Evolutionary conservation across 2,888 invertebrate species (phyloP), one percentile per base, ranked within the genome.

Genomic region (Salticus scenicus): DNA sequence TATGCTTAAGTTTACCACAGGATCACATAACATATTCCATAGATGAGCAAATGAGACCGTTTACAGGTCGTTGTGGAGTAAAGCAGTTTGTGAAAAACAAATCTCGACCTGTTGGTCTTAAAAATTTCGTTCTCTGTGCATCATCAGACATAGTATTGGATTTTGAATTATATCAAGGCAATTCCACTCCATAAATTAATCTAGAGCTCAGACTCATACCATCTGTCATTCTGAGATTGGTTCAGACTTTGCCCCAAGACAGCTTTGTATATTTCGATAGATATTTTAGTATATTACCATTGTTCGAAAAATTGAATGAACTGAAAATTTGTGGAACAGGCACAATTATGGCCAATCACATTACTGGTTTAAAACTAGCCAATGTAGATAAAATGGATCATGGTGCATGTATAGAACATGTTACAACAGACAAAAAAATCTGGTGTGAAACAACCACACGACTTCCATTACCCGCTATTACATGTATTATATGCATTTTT

Each of bases 51-150:
- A 74, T 37, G 37, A 74, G 63, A 8, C 64, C 64, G 1, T 64
- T 74, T 27, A 64, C 64, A 24, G 33, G 37, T 37, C 37, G 37
- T 63, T 63, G 37, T 31, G 1, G 10, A 33, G 0, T 74, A n/a
- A 74, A 64, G 24, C 64, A 74, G 30, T 74, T 24, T 64, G 74
- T 74, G 7, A 74, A 70, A 70, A 70, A 70, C 28, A 74, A 74
- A 41, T 37, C 64, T 24, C 8, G 74, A 33, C 57, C 74, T 74
- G 74, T 24, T 24, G 74, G 64, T 14, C n/a, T 74, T 2, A 74
- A 74, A 33, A 63, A 74, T 27, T 74, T 74, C 17, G 37, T 64
- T 63, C 41, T 64, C 1, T 27, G 28, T 28, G 14, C 64, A 24
- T 74, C 74, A 27, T 0, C 27, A n/a, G n/a, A n/a, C n/a, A n/a